Conservation (phyloP, 2,797 vertebrate genomes). For the Tragopan temminckii region DNA sequence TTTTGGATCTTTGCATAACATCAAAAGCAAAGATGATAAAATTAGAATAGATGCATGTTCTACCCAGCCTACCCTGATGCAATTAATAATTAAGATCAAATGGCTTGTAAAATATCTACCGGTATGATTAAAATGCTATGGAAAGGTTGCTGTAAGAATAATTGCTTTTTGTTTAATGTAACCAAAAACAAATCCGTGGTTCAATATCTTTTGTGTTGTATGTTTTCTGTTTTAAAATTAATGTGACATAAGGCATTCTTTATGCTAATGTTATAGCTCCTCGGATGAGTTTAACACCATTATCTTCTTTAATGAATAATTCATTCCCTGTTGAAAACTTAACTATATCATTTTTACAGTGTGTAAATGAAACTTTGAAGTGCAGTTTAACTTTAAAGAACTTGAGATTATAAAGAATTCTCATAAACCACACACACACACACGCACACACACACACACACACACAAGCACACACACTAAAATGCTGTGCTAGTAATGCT, state of each 20-base stretch:
- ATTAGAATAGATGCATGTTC: slow-evolving; percentile 30
- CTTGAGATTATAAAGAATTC: slow-evolving; percentile 77
- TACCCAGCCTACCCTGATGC: background rate
- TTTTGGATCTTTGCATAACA: slow-evolving; percentile 28
- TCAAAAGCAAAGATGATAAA: slow-evolving; percentile 41
- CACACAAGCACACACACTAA: background rate
- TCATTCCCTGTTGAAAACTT: slow-evolving; percentile 82
- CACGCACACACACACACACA: background rate
- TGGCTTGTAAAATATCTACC: slow-evolving; percentile 54
- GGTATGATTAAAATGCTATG: slow-evolving; percentile 64
- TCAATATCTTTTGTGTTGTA: slow-evolving; percentile 68
- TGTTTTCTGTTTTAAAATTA: slow-evolving; percentile 84
- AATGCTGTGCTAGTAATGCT: slow-evolving; percentile 69
- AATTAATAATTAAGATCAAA: slow-evolving; percentile 77
- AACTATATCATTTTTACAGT: slow-evolving; percentile 84
- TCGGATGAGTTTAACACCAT: slow-evolving; percentile 79
- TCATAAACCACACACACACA: slow-evolving; percentile 50
- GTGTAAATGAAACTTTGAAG: slow-evolving; percentile 83
- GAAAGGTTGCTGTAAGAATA: slow-evolving; percentile 71
- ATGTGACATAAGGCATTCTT: slow-evolving; percentile 80
- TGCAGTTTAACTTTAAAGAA: slow-evolving; percentile 83
- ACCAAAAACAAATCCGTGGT: slow-evolving; percentile 53
- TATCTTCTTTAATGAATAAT: slow-evolving; percentile 85
- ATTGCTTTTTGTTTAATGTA: slow-evolving; percentile 77
- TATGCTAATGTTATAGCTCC: slow-evolving; percentile 84